phyloP scores from a whole-genome alignment of 2,888 invertebrate species.

The Iselma pallidipennis region DNA sequence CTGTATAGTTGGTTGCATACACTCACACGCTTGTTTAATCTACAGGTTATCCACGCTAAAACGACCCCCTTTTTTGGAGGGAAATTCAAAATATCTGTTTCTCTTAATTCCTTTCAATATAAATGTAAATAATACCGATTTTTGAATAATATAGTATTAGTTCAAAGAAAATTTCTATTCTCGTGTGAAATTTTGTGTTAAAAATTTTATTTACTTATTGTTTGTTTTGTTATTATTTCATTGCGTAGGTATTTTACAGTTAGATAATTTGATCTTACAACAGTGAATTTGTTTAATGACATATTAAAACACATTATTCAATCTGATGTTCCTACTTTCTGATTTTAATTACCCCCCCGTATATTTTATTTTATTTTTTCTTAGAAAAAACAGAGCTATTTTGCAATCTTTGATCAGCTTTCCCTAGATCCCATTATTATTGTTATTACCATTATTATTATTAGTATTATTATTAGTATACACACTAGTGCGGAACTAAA shows the following conservation, averaged over 20 bases:
- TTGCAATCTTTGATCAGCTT: constrained; percentile 3
- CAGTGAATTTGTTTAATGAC: background rate
- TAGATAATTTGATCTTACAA: background rate
- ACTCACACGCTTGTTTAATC: too few species aligned
- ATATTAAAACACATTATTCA: background rate
- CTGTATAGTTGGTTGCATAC: too few species aligned
- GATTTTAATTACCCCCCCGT: background rate
- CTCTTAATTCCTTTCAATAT: too few species aligned
- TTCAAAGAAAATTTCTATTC: too few species aligned
- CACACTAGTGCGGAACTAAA: background rate
- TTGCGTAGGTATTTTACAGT: background rate
- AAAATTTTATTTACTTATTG: too few species aligned
- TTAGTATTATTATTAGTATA: background rate
- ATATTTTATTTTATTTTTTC: background rate
- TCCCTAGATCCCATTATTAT: constrained; percentile 4
- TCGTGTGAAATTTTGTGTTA: background rate
- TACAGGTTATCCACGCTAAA: too few species aligned
- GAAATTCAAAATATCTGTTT: too few species aligned
- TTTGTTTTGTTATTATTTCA: background rate
- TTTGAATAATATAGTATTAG: too few species aligned
- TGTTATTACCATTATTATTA: background rate
- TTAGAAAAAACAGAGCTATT: background rate
- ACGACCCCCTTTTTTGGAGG: too few species aligned
- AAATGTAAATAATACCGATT: too few species aligned
- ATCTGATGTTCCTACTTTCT: constrained; percentile 1